A percentile compares a stretch with the other conserved stretches of the same genome.
These are phyloP conservation scores for Argyra leucocephala DNA, from an alignment of 2,888 invertebrate genomes.

Conservation along the genomic window DNA sequence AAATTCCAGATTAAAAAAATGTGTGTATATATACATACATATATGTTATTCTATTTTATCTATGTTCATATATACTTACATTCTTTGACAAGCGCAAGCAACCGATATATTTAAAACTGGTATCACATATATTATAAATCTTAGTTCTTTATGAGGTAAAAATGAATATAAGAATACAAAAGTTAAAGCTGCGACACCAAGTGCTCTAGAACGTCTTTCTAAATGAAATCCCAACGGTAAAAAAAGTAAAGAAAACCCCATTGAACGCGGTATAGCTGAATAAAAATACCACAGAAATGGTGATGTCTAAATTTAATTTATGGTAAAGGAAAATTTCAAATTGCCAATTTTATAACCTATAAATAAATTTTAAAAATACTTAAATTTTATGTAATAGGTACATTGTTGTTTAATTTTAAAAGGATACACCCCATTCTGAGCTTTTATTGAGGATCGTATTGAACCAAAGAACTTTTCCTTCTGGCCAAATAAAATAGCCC, in stretches of 20 bases:
- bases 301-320: conserved; percentile 57
- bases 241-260: conserved; percentile 70
- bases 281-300: conserved; percentile 98
- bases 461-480: conserved; percentile 94
- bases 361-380: background rate
- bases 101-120: conserved; percentile 85
- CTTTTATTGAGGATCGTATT: conserved; percentile 91
- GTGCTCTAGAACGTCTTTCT: conserved; percentile 59
- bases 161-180: conserved; percentile 89
- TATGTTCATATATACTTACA: conserved; percentile 64
- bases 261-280: conserved; percentile 86
- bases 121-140: conserved; percentile 95
- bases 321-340: background rate
- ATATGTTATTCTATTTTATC: too few relatives aligned
- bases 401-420: conserved; percentile 35
- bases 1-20: too few relatives aligned
- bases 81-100: conserved; percentile 74
- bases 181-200: conserved; percentile 59
- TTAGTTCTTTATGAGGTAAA: conserved; percentile 92
- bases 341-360: background rate
- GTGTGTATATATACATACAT: too few relatives aligned
- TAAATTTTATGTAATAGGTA: background rate
- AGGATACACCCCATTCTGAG: conserved; percentile 94
- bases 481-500: conserved; percentile 87
- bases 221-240: conserved; percentile 67